Base-by-base conservation (phyloP, 2,888 invertebrate species). In the Hypselothyrea guttata region DNA sequence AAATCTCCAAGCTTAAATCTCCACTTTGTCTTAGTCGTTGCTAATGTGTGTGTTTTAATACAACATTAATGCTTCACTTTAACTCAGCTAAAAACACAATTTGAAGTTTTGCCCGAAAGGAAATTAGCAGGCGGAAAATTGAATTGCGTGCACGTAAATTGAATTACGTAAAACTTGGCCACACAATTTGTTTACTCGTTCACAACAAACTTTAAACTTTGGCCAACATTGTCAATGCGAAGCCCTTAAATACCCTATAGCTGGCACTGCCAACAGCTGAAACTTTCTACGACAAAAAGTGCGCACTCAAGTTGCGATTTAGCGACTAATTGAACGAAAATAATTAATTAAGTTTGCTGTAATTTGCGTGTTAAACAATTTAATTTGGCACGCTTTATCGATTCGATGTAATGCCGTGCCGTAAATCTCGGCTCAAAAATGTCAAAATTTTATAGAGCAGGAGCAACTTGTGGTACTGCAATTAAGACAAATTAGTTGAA, bases 201-300 rank as follows among this genome's bases (percentile, higher is more conserved):
- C 83, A 74, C 56, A 82, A 82, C 81, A 83, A 82, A 85, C 81
- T 82, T 83, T 83, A 83, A 79, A 82, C 60, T 78, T 5, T 71
- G 45, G 52, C 57, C 53, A 46, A 41, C 60, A 47, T 63, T 68
- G 65, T 67, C 81, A 77, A 77, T 82, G 75, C 78, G 61, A 46
- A 35, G 35, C 41, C 13, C 15, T 34, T 11, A 5, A 7, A 2
- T 11, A 9, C 18, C 18, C 9, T n/a, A 1, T 28, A 27, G 22
- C 22, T 22, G 5, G 22, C 22, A 2, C 2, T 22, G 22, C 3
- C 5, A 2, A 22, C 5, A 22, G 3, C 22, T 5, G 22, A 4
- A 22, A 22, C 5, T 5, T n/a, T n/a, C n/a, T n/a, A 53, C 49
- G 45, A 51, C 38, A 37, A 34, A 51, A 69, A 83, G 51, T 75